Evolutionary conservation across 1,140 invertebrate genomes (phyloP), one percentile per base, ranked within the genome.

Genomic region (Drosophila bocki): DNA sequence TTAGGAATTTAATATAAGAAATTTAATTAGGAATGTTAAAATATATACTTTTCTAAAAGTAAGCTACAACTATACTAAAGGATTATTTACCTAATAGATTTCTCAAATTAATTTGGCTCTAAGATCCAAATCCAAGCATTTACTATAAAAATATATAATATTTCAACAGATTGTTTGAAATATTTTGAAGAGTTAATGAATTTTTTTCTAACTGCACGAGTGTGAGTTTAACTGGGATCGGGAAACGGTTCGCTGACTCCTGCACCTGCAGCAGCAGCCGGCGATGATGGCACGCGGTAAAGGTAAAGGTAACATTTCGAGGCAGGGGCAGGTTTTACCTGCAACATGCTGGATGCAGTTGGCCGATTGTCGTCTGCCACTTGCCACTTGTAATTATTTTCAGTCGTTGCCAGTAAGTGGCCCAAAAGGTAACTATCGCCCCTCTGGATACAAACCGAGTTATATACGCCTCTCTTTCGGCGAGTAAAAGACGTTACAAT

Each of bases 201-300:
- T 19, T 6, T 54, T 33, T 64, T 6, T n/a, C 15, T 3, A 19
- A 39, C 13, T 42, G 61, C 13, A 45, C 5, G 19, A 29, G 67
- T n/a, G 19, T 54, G 48, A 54, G 37, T 70, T 53, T 26, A 53
- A 54, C 62, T 45, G 37, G 65, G 78, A 26, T 57, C 45, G 54
- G 22, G 71, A 64, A 33, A 29, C 79, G 79, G 68, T 80, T 62
- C 76, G 84, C 51, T 80, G 84, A 80, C 68, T 80, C 61, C 71
- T 80, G 53, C 83, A 87, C 83, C 83, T 87, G 83, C 83, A 82
- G 26, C 64, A 60, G 61, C 78, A 68, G 62, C 59, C 75, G 65
- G 75, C 74, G 70, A 48, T 65, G 63, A 65, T 85, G 79, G 83
- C 83, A 82, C 83, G 83, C 53, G 83, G 69, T 72, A 67, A 67